phyloP scores from a whole-genome alignment of 2,797 vertebrate species.

The Lateolabrax maculatus region DNA sequence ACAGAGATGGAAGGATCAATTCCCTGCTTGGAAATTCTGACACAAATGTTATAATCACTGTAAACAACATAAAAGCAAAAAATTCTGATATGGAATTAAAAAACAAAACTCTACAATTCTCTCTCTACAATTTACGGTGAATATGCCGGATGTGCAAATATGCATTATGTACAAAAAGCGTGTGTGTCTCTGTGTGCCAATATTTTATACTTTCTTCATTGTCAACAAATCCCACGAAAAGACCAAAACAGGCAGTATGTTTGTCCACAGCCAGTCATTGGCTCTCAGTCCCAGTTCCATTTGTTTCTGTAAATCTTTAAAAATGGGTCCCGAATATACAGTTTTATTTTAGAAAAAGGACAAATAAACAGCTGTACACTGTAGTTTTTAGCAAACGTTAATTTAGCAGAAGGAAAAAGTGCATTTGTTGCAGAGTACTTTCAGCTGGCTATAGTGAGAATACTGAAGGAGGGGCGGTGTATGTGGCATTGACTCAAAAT shows the following conservation, averaged over 20 bases:
- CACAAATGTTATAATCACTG: slow-evolving; percentile 27
- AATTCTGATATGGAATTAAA: too few species aligned
- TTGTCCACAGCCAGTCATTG: not conserved
- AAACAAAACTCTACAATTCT: too few species aligned
- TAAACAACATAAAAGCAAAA: too few species aligned
- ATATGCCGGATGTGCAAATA: not conserved
- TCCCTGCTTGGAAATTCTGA: slow-evolving; percentile 1
- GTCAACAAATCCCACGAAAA: not conserved
- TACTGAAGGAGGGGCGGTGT: not conserved
- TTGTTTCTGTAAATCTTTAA: not conserved
- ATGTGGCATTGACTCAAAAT: not conserved
- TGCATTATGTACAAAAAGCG: not conserved
- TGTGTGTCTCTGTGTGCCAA: not conserved
- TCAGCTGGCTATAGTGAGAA: not conserved
- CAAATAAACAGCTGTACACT: not conserved
- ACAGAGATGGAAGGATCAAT: slow-evolving; percentile 9
- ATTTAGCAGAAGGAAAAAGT: not conserved
- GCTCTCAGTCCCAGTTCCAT: not conserved
- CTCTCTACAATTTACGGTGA: not conserved
- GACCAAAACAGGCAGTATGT: not conserved
- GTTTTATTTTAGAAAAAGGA: not conserved
- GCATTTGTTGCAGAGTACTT: not conserved
- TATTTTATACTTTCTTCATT: not conserved
- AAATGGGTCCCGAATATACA: not conserved
- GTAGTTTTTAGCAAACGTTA: not conserved